Base-by-base conservation (phyloP, 2,888 invertebrate species). In the Pterostichus madidus region DNA sequence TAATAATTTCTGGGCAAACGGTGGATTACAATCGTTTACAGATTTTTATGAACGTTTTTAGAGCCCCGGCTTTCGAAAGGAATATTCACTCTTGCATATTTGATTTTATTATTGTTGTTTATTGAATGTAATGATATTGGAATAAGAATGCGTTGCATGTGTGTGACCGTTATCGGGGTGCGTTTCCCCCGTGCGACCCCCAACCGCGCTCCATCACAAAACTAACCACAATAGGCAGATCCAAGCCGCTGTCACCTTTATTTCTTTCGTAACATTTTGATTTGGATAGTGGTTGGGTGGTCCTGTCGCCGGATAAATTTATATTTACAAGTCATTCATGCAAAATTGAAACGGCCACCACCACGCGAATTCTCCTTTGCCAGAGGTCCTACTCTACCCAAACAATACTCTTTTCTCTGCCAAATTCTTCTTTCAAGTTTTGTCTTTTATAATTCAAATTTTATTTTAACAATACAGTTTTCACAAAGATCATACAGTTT, bases 251-350 rank as follows among this genome's bases (percentile, higher is more conserved):
- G 64, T 64, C 64, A 64, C 64, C 64, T 64, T 64, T 64, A 64
- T 64, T 64, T 35, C 64, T 35, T 64, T 64, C 35, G 35, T 31
- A 17, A 59, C 31, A 64, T 75, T 75, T 75, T 75, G 75, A 75
- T 75, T 52, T 49, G 49, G 75, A 75, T 75, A 64, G 31, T 64
- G 10, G 64, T 32, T 75, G 75, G 75, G 75, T 75, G 75, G 75
- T 75, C 75, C 52, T 75, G 75, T 75, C 52, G 17, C n/a, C 32
- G 49, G 32, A 75, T 52, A 52, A 75, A 75, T 75, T 75, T 75
- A 75, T 75, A 75, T 49, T 52, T 31, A 52, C 52, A 75, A 75
- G 35, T 13, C 24, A 64, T 64, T 64, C 64, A 35, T 6, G 17
- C 11, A 10, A 64, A 13, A 64, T 5, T 35, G 56, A 2, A 17